phyloP scores from a whole-genome alignment of 2,113 vertebrate species.

The Oxyruncus cristatus region DNA sequence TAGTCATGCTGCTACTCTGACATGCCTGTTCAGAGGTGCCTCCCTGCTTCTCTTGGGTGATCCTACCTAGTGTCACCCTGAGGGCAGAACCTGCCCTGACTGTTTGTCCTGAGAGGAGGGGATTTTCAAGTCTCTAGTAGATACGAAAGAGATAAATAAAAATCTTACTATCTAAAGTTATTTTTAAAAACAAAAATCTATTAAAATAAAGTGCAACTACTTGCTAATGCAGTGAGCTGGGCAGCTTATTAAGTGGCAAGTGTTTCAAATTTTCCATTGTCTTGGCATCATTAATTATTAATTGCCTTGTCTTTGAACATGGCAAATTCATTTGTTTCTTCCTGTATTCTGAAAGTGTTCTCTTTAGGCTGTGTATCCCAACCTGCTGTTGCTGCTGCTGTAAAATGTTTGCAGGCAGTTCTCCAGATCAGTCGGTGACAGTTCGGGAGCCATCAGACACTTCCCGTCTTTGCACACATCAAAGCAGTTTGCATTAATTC shows the following conservation, averaged over 20 bases:
- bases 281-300: slow-evolving; percentile 15
- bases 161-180: not conserved
- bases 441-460: not conserved
- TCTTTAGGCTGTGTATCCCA: slow-evolving; percentile 41
- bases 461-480: not conserved
- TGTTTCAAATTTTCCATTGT: not conserved
- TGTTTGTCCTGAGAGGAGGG: not conserved
- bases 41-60: not conserved
- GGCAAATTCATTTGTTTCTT: slow-evolving; percentile 14
- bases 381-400: not conserved
- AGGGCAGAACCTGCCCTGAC: not conserved
- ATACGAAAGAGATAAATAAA: not conserved
- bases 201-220: not conserved
- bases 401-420: not conserved
- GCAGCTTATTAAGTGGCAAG: not conserved
- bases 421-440: not conserved
- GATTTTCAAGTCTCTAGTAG: not conserved
- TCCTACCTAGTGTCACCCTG: not conserved
- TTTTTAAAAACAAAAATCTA: not conserved
- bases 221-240: not conserved
- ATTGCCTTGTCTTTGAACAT: slow-evolving; percentile 21
- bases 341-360: not conserved
- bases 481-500: slow-evolving; percentile 9
- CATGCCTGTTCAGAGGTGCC: not conserved
- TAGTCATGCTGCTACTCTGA: not conserved